Evolutionary conservation across 2,797 vertebrate genomes (phyloP), one percentile per base, ranked within the genome.

Genomic region (Netta rufina): DNA sequence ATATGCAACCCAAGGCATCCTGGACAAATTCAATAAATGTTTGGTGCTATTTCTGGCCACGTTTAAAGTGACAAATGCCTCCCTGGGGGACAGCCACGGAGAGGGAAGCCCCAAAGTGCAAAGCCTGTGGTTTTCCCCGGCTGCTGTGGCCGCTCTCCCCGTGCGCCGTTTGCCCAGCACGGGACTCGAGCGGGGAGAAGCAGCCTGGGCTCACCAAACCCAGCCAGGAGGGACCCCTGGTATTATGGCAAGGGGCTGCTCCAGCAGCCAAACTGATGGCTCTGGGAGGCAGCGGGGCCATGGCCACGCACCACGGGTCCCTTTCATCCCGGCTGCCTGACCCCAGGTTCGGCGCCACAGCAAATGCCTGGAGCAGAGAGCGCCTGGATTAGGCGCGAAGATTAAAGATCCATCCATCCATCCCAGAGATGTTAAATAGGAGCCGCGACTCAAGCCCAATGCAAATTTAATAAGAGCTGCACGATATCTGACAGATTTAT

Each of bases 41-140:
- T 91, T 5, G 67, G 51, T 69, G 77, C 86, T 88, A 90, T 87
- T 91, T 69, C 72, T 80, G 81, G 92, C 72, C 74, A 9, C 1
- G 8, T 75, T 86, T 92, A 58, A 90, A 91, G 86, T 53, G 92
- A 96, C 89, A 92, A 93, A 93, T 4, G 2, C 54, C 61, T 90
- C 95, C 94, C 8, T 1, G 7, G 4, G 70, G 77, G 54, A 38
- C 47, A 80, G 65, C 64, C 61, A 61, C 0, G 2, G 65, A 92
- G 57, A 20, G 90, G 94, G 90, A 96, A 96, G 81, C 93, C 96
- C 92, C 86, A 19, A 80, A 74, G 86, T 87, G 67, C 64, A 67
- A 67, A 87, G 77, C 18, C 81, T 18, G 61, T 54, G 72, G 79
- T 96, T 94, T 95, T 77, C 81, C 4, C 21, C 1, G 2, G 5